These are phyloP conservation scores for Octopus sinensis DNA, from an alignment of 1,140 invertebrate genomes.

Conservation along the genomic window DNA sequence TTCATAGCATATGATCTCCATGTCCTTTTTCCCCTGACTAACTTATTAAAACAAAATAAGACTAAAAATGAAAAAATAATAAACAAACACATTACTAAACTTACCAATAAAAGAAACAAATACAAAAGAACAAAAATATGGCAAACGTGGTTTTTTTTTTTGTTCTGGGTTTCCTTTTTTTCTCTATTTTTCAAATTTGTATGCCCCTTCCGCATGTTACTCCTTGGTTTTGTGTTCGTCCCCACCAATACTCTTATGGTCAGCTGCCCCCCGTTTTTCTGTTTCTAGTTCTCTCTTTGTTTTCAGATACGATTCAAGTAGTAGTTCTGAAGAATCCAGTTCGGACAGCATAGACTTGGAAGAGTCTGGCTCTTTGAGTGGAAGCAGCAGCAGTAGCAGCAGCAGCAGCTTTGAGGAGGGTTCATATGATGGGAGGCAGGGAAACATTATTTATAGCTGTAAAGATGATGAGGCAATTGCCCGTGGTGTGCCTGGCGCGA, in stretches of 20 bases:
- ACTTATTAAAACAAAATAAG: too few relatives aligned
- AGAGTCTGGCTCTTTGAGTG: conserved; percentile 21
- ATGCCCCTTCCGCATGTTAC: too few relatives aligned
- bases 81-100: too few relatives aligned
- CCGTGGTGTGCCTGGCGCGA: conserved; percentile 52
- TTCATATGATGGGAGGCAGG: conserved; percentile 55
- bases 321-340: conserved; percentile 8
- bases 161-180: too few relatives aligned
- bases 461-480: conserved; percentile 56
- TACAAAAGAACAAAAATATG: too few relatives aligned
- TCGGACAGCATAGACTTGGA: not conserved
- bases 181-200: too few relatives aligned
- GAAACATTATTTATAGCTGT: conserved; percentile 55
- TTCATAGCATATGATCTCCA: too few relatives aligned
- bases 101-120: too few relatives aligned
- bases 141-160: too few relatives aligned
- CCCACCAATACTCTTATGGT: not conserved
- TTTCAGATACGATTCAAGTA: conserved; percentile 8
- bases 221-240: too few relatives aligned
- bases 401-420: conserved; percentile 56
- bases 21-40: too few relatives aligned
- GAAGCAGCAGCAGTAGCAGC: conserved; percentile 30
- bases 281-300: not conserved
- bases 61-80: too few relatives aligned
- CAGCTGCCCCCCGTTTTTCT: not conserved